A percentile compares a stretch with the other conserved stretches of the same genome.
Evolutionary conservation across 2,888 invertebrate genomes (phyloP).

Genomic region (Scelioninae gen. 1): DNA sequence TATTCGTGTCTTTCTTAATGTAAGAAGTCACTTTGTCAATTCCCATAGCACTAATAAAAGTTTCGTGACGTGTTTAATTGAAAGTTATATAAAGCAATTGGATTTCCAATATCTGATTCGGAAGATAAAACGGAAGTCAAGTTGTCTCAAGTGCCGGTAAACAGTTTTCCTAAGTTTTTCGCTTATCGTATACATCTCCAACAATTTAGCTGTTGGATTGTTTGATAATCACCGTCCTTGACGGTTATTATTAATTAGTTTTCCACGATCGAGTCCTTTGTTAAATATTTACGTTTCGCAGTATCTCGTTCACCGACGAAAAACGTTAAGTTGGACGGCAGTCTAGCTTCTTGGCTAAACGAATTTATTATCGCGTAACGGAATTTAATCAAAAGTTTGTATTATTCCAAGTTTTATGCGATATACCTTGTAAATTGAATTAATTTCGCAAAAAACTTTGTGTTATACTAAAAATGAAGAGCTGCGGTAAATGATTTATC

Average conservation of each 20-base stretch:
- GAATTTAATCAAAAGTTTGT: conserved; percentile 50
- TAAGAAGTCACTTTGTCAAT: conserved; percentile 45
- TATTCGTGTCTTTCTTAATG: conserved; percentile 33
- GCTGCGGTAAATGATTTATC: conserved; percentile 6
- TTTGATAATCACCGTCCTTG: conserved; percentile 39
- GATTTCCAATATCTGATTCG: conserved; percentile 57
- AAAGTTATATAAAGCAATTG: conserved; percentile 60
- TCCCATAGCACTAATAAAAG: conserved; percentile 41
- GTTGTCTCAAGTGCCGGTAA: conserved; percentile 53
- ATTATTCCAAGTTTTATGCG: conserved; percentile 34
- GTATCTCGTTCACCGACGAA: conserved; percentile 1
- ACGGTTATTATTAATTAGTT: conserved; percentile 51
- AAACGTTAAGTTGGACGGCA: not conserved
- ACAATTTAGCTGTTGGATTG: conserved; percentile 40
- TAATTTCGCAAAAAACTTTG: conserved; percentile 29
- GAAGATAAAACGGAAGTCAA: conserved; percentile 52
- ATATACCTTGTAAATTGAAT: conserved; percentile 22
- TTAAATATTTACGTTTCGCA: conserved; percentile 40
- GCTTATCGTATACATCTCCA: conserved; percentile 45
- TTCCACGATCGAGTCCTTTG: conserved; percentile 14
- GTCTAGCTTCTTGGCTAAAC: conserved; percentile 2
- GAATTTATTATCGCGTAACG: conserved; percentile 36
- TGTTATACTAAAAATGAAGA: conserved; percentile 22
- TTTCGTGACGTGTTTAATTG: conserved; percentile 56
- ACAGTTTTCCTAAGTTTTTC: conserved; percentile 44